A percentile compares a stretch with the other conserved stretches of the same genome.
Conservation (phyloP, 2,888 invertebrate genomes). For the Pinctada fucata region DNA sequence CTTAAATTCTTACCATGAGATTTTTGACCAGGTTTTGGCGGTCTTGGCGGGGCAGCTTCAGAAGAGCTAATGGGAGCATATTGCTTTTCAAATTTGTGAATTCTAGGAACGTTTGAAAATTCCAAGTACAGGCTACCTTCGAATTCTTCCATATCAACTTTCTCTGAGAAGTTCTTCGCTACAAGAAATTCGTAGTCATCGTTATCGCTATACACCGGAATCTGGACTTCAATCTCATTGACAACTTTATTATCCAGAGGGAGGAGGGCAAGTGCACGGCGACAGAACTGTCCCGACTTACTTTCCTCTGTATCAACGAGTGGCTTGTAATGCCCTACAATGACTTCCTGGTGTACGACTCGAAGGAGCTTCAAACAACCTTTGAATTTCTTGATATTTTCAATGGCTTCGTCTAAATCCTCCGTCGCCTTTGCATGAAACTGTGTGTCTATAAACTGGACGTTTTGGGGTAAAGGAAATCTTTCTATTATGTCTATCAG, state of each 20-base stretch:
- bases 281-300: conserved; percentile 9
- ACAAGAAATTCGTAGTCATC: conserved; percentile 31
- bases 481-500: conserved; percentile 30
- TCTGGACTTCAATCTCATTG: conserved; percentile 31
- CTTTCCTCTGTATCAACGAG: background rate
- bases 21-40: background rate
- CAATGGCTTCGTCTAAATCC: conserved; percentile 23
- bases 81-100: conserved; percentile 15
- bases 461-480: conserved; percentile 31
- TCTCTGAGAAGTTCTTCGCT: conserved; percentile 23
- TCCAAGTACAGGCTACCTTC: conserved; percentile 37
- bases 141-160: conserved; percentile 22
- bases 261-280: conserved; percentile 31
- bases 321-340: conserved; percentile 38
- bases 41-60: background rate
- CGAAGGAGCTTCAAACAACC: conserved; percentile 23
- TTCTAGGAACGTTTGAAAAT: conserved; percentile 23
- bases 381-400: conserved; percentile 19
- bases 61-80: background rate
- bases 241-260: conserved; percentile 33
- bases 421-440: conserved; percentile 26
- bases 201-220: conserved; percentile 18
- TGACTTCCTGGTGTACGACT: conserved; percentile 28
- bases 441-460: conserved; percentile 32
- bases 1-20: too few relatives aligned